Evolutionary conservation across 2,113 vertebrate genomes (phyloP).

Genomic region (Orycteropus afer): DNA sequence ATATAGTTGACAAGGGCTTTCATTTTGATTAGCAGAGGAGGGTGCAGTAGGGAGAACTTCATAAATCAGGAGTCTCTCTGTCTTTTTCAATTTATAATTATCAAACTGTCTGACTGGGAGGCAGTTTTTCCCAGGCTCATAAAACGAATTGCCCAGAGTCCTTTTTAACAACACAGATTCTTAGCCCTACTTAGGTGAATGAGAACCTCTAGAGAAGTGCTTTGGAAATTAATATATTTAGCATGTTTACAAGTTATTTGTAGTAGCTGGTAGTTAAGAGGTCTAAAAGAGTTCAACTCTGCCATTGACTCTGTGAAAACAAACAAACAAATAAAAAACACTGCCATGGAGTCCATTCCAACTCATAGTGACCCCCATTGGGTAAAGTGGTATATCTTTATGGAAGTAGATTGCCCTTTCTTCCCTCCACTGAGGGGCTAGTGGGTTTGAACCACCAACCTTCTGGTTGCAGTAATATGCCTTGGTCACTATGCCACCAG

Average conservation of each 20-base stretch:
- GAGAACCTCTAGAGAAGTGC: neutral
- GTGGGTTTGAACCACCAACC: no score
- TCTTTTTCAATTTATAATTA: constrained; percentile 54
- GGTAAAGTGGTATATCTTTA: no score
- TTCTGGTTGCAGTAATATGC: no score
- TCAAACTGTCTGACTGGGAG: neutral
- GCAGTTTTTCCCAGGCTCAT: constrained; percentile 19
- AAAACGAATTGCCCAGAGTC: neutral
- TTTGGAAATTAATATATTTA: constrained; percentile 31
- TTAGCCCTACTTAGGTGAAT: neutral
- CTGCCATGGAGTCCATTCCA: no score
- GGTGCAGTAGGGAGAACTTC: neutral
- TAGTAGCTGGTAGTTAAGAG: neutral
- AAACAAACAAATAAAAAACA: no score
- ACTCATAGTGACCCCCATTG: no score
- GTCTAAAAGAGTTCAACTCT: neutral
- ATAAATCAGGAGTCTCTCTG: neutral
- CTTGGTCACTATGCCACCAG: no score
- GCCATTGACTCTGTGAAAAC: no score
- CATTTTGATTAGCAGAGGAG: neutral
- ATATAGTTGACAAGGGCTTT: neutral
- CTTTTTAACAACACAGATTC: constrained; percentile 5
- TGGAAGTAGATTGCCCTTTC: no score
- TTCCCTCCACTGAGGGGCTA: no score
- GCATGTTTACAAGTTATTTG: neutral